phyloP scores from a whole-genome alignment of 2,797 vertebrate species.

The Ammospiza maritima region DNA sequence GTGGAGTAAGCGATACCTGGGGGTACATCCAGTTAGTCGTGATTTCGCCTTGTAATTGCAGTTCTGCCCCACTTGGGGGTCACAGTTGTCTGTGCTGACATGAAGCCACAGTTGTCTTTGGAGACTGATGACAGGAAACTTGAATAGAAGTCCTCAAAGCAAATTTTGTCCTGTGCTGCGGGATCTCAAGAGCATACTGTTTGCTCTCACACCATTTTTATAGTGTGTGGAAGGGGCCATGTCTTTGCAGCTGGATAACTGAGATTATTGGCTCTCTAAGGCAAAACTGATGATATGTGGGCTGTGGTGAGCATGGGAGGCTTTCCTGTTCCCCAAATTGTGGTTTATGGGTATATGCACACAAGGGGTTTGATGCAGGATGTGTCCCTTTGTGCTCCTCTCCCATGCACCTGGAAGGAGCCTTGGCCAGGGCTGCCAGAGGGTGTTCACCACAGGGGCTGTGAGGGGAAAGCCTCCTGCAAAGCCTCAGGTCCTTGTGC shows the following conservation, averaged over 20 bases:
- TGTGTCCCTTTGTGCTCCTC: neutral
- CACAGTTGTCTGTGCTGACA: neutral
- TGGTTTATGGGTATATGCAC: neutral
- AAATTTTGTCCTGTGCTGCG: neutral
- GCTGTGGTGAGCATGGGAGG: accelerated
- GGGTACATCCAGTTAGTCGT: neutral
- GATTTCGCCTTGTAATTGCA: neutral
- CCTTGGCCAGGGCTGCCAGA: neutral
- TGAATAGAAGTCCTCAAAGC: neutral
- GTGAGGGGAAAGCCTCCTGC: neutral
- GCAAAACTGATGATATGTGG: neutral
- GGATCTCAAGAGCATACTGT: neutral
- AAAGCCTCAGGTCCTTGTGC: accelerated
- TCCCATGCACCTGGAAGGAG: neutral
- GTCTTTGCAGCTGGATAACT: neutral
- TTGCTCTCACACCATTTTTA: neutral
- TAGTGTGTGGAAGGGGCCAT: neutral
- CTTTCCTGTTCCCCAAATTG: neutral
- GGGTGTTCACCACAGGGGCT: neutral
- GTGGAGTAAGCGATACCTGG: neutral
- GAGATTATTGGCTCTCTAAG: neutral
- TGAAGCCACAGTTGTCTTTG: neutral
- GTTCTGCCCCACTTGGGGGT: neutral
- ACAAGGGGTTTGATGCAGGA: neutral
- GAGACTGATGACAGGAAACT: neutral